Base-by-base conservation (phyloP, 2,797 vertebrate species). In the Dryobates pubescens region DNA sequence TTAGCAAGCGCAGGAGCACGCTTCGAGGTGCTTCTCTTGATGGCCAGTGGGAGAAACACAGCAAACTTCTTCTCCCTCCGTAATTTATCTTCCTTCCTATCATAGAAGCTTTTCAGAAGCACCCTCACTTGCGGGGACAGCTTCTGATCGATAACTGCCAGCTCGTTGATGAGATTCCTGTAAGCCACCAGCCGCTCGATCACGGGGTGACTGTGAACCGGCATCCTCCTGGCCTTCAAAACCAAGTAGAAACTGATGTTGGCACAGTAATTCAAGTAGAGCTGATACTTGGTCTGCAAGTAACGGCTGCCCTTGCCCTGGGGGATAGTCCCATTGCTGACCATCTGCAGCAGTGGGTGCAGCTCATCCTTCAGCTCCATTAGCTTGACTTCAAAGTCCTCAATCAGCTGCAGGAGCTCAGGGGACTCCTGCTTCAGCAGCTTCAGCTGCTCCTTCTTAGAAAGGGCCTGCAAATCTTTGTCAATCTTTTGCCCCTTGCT, bases 181-280 rank as follows among this genome's bases (percentile, higher is more conserved):
- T 99, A 99, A 24, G 98, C 97, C 38, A 99, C 98, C 74, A 99
- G 98, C 76, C 99, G 98, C 89, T 99, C 98, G 2, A 99, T 99
- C 86, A 99, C 97, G 0, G 99, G 99, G 94, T 99, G 99, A 61
- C 98, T 99, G 6, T 99, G 98, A 68, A 98, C 98, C 0, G 98
- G 98, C 53, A 98, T 95, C 89, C 99, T 96, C 95, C 98, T 98
- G 7, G 99, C 97, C 97, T 99, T 99, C 82, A 99, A 91, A 53
- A 99, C 97, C 97, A 99, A 94, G 83, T 99, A 99, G 96, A 99
- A 99, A 59, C 99, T 99, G 95, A 99, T 98, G 91, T 99, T 99
- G 93, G 98, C 98, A 92, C 99, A 99, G 86, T 99, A 99, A 97
- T 98, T 99, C 61, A 99, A 96, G 97, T 99, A 99, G 29, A 99